These are phyloP conservation scores for Rhagonycha lutea DNA, from an alignment of 2,888 invertebrate species.

Conservation along the genomic window DNA sequence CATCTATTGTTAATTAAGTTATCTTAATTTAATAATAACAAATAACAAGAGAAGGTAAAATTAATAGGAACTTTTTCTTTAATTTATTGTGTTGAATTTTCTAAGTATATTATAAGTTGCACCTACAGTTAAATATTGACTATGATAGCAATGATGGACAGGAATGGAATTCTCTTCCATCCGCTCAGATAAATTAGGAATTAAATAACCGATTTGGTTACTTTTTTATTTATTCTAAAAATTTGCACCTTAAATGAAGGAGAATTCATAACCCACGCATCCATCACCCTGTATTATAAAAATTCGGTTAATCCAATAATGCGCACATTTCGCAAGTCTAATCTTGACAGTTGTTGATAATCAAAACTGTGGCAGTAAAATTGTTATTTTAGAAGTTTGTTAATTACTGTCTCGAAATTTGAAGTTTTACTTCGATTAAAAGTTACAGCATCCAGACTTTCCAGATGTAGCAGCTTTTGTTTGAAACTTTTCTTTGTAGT, in stretches of 20 bases:
- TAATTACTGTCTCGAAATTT: not conserved
- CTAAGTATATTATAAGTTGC: not conserved
- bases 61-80: conserved; percentile 24
- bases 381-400: not conserved
- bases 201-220: too few relatives aligned
- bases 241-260: not conserved
- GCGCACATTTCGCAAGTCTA: not conserved
- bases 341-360: not conserved
- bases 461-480: too few relatives aligned
- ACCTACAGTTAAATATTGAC: not conserved
- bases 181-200: not conserved
- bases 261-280: not conserved
- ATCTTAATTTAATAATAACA: not conserved
- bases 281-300: not conserved
- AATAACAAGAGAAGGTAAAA: conserved; percentile 1
- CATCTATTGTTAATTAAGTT: not conserved
- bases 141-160: not conserved
- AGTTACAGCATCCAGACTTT: too few relatives aligned
- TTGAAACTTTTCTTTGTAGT: not conserved
- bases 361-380: not conserved
- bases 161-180: not conserved
- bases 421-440: too few relatives aligned
- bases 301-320: not conserved
- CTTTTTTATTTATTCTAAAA: too few relatives aligned
- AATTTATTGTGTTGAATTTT: not conserved